Base-by-base conservation (phyloP, 2,113 vertebrate genomes). In the Heteronetta atricapilla region DNA sequence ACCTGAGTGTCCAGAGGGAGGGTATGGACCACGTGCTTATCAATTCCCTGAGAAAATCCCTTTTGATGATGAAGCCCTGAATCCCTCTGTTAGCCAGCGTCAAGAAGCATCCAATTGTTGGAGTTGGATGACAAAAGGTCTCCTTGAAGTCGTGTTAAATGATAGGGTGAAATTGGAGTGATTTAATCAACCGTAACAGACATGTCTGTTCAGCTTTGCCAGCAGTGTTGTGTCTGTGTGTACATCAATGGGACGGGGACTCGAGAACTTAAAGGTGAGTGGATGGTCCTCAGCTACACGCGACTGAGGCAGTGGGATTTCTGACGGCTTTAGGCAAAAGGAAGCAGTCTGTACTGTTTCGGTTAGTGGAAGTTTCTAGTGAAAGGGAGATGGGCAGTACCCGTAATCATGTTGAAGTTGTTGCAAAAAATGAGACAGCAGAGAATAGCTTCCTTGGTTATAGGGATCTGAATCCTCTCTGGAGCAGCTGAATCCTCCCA, bases 11-110 rank as follows among this genome's bases (percentile, higher is more conserved):
- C 15, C 69, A 19, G 74, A 46, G 46, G 28, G 74, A 48, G 26
- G 26, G 16, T 28, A 13, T 8, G 13, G 66, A 34, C 50, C 36
- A 21, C 0, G 0, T 15, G 16, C n/a, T 50, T 3, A 0, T 75
- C n/a, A 28, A 0, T 63, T 53, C 48, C 1, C 5, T 15, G 48
- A 64, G 60, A 55, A 86, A 58, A 74, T 46, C 67, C 48, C 44
- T 75, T 69, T 6, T 15, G 50, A 74, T 36, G 48, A 14, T 23
- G 17, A 33, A 75, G 6, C 33, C 56, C 20, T 63, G 75, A n/a
- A 53, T 89, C 20, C 28, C 38, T 44, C 50, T 52, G 56, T 55
- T 70, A 75, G 64, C 28, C 23, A 34, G 44, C 18, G 33, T 21
- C 44, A 42, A 55, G 66, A 90, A 75, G 38, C 83, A 64, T 73